Base-by-base conservation (phyloP, 1,140 invertebrate genomes). In the Wasmannia auropunctata region DNA sequence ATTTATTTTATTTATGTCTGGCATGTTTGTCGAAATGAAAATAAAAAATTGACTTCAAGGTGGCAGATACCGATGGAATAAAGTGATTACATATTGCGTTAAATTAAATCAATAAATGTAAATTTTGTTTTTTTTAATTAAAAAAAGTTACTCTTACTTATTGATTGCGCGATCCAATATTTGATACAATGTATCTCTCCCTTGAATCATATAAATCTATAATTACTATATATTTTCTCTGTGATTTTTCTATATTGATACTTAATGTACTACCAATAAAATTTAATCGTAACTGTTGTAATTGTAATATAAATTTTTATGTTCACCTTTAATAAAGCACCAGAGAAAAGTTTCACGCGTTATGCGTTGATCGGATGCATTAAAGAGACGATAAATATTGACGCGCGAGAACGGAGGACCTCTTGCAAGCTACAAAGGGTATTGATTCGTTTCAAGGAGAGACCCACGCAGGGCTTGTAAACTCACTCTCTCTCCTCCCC, bases 371-470 rank as follows among this genome's bases (percentile, higher is more conserved):
- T 83, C 72, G 67, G 40, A 34, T 19, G n/a, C n/a, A 60, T 83
- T 83, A 83, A 70, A 49, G n/a, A 28, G 70, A 49, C 65, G 28
- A 87, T 86, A 84, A 72, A 80, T 80, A 90, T 90, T 90, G 75
- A 85, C 76, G 88, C 56, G 79, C 72, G 70, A 79, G 31, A 16
- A 74, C 58, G 67, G 46, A 70, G 54, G 69, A 76, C 81, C 69
- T 77, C 62, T 40, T 31, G 34, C 69, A 76, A 60, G 58, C 62
- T 74, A 49, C 72, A 72, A 90, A 90, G 58, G 86, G 86, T 90
- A 90, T 90, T 90, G 89, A 90, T 90, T 90, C 69, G 75, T 65
- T 79, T 77, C 67, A 89, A 87, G 81, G 88, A 84, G 80, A 76
- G 81, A 77, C 79, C 69, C 62, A 90, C 56, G 86, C 86, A 86